Evolutionary conservation across 2,888 invertebrate species (phyloP), one percentile per base, ranked within the genome.

Genomic region (Andricus quercusramuli): DNA sequence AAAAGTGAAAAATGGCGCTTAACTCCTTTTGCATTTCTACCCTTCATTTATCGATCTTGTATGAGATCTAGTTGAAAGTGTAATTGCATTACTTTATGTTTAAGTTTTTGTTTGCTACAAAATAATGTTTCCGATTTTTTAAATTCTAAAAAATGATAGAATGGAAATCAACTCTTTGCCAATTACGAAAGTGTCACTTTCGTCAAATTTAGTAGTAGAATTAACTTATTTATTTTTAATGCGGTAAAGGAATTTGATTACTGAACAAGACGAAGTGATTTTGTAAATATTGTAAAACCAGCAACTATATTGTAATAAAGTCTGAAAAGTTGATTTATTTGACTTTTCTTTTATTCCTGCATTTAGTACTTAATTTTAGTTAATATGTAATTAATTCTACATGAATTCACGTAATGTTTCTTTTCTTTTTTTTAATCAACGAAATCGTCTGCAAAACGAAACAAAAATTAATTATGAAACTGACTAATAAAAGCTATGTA

Each of bases 251-350:
- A 56, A 11, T n/a, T 70, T 47, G n/a, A 11, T 70, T 47, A 70
- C 25, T 70, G 70, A 70, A 51, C 56, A 22, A 56, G 29, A 66
- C 17, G 32, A 37, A 4, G 17, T 22, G 22, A 70, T 25, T 51
- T 70, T 70, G 70, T 70, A 70, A 29, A 70, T 70, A 70, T 51
- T 70, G 70, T 70, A 56, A 56, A 44, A 44, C 44, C 44, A 44
- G 44, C 44, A 13, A 13, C 13, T 56, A 56, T n/a, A 56, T n/a
- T 56, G 22, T 56, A 56, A 11, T 56, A n/a, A n/a, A 56, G 56
- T 22, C n/a, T 22, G n/a, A n/a, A 56, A 22, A 22, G 20, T 11
- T 22, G 11, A 56, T 22, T 56, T n/a, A 22, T 56, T 56, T 22
- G 0, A 56, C 22, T 56, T 56, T 20, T 41, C 41, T 41, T 41